Evolutionary conservation across 2,797 vertebrate genomes (phyloP), one percentile per base, ranked within the genome.

Genomic region (Rhinella marina): DNA sequence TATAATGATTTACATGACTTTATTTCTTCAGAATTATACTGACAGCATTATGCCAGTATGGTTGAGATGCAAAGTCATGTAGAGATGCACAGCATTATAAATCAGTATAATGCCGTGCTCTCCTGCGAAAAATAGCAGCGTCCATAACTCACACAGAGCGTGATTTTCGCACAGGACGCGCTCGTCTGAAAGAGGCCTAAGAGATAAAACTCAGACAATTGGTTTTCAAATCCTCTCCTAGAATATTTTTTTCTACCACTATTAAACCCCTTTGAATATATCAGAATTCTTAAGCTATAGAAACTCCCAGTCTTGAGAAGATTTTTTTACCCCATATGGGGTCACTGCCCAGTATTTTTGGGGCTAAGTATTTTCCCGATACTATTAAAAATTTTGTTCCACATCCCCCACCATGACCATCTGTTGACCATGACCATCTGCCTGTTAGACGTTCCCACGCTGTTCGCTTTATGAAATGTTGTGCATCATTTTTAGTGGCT

Each of bases 401-500:
- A 41, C 41, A 21, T 61, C 5, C 59, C 6, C 59, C 59, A 61
- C 62, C 11, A 25, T 64, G 11, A 23, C 23, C 8, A 64, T 12
- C 3, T n/a, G 8, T 72, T 32, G 16, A 16, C n/a, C n/a, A n/a
- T n/a, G n/a, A n/a, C n/a, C 0, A 32, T 72, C 41, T 75, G 21
- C 21, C 41, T 10, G 23, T 23, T 75, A 75, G 19, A 48, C 21
- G 21, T 7, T 21, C 32, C 21, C 19, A 32, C 32, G 21, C 8
- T 62, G 13, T 52, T 7, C 25, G 25, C 7, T n/a, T 11, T 48
- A 48, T 41, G 32, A 13, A 3, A 2, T 76, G 4, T 7, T 62
- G 16, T 88, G 23, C 91, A 48, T 77, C 1, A 23, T 41, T 50
- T 64, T 11, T 93, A 99, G 98, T 99, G 98, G 98, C 98, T 99